These are phyloP conservation scores for Xylocampa areola DNA, from an alignment of 2,888 invertebrate species.

Conservation along the genomic window DNA sequence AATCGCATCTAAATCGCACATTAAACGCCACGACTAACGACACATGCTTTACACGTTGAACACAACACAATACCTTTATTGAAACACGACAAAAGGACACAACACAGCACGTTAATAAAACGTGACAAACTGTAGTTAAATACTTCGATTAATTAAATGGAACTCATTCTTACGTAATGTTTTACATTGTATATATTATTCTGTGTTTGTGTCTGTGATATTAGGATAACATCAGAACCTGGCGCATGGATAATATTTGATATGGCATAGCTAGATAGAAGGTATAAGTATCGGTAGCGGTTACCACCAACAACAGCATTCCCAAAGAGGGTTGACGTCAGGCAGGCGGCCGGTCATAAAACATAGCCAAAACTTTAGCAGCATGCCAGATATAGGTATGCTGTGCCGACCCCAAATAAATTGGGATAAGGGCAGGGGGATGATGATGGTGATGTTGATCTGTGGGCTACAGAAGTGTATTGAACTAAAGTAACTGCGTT, in stretches of 20 bases:
- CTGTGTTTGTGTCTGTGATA: no score
- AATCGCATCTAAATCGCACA: slow-evolving; percentile 39
- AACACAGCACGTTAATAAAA: slow-evolving; percentile 49
- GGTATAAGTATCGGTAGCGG: no score
- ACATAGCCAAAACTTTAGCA: no score
- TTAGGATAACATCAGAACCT: no score
- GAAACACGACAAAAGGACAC: slow-evolving; percentile 60
- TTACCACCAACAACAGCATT: no score
- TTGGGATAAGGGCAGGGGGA: no score
- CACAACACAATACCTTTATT: slow-evolving; percentile 48
- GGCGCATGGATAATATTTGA: no score
- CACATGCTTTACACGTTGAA: slow-evolving; percentile 32
- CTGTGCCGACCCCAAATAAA: no score
- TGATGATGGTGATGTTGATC: neutral
- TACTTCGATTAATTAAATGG: slow-evolving; percentile 52
- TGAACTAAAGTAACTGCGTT: neutral
- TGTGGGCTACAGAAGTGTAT: neutral
- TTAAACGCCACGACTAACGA: slow-evolving; percentile 25
- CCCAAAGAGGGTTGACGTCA: no score
- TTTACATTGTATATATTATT: slow-evolving; percentile 12
- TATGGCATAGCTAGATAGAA: no score
- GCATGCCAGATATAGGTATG: no score
- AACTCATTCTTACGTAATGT: slow-evolving; percentile 26
- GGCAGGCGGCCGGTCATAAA: no score
- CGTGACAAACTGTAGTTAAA: slow-evolving; percentile 39